Base-by-base conservation (phyloP, 2,888 invertebrate genomes). In the Molorchus minor region DNA sequence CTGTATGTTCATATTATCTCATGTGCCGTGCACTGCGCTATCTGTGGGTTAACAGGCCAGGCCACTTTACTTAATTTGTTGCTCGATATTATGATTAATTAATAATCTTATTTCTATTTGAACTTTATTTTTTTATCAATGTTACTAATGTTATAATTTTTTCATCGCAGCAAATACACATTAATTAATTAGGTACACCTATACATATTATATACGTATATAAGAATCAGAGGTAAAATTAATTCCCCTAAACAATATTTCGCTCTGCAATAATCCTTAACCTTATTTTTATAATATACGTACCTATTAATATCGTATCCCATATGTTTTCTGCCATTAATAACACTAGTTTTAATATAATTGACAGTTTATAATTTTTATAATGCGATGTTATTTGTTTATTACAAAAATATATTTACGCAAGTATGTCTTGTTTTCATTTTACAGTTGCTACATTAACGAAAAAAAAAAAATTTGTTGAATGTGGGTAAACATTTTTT, bases 11-110 rank as follows among this genome's bases (percentile, higher is more conserved):
- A n/a, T n/a, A n/a, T n/a, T n/a, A 53, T 64, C 52, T 66, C 67
- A 64, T 64, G 62, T 71, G 68, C 69, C 65, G 59, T 71, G 69
- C 67, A 67, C 68, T 71, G 69, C 67, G 67, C 64, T 70, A 64
- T 67, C 67, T 69, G 67, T 71, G 70, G 71, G 69, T 73, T 72
- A 73, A 67, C 72, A 73, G 75, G 75, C 75, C 72, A 73, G 75
- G 75, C 75, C 73, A 73, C 69, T 67, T 71, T 75, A 75, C 75
- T 75, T 74, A 75, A 71, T 69, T n/a, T 65, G 67, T 70, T 62
- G 62, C 66, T 64, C 62, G 59, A 68, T 67, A 66, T 65, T 69
- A 67, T 33, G 3, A 33, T 62, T 61, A 63, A 33, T 60, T 53
- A 58, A 40, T 67, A 59, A 38, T 49, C 44, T 56, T 47, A 56